Evolutionary conservation across 1,140 invertebrate genomes (phyloP), one percentile per base, ranked within the genome.

Genomic region (Drosophila aff.): DNA sequence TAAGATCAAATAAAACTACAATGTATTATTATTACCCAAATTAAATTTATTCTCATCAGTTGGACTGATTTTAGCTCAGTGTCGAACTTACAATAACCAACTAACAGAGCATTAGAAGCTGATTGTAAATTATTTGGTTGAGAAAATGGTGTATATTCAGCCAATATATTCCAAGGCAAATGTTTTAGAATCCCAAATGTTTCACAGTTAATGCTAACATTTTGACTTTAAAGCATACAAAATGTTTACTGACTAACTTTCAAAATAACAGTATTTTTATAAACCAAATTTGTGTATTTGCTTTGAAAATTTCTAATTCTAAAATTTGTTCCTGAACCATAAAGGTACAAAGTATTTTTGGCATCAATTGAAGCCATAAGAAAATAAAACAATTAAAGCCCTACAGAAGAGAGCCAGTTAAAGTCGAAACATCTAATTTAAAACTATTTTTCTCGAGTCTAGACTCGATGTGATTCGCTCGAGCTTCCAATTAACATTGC

Each of bases 401-500:
- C 21, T 21, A 21, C 23, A 33, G 11, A 55, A 55, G 43, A 26
- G 50, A 43, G 36, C 28, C 62, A 36, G 38, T 53, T 67, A 49
- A 71, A 46, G 50, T 59, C 36, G 8, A 72, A 49, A 72, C 23
- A 44, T 59, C 50, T 46, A 41, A 71, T 71, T 57, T 26, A 49
- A 47, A 49, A 10, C 36, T 52, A 59, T 71, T 71, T 71, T 50
- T 57, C 33, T 69, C 64, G 43, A 69, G 43, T 53, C 43, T 41
- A 71, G 67, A 69, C 47, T 69, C 21, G n/a, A 65, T n/a, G 38
- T 31, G 66, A 67, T 66, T 28, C 66, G 66, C 63, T 67, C 47
- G 62, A 71, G 63, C 15, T 68, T 40, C 67, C 67, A 71, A 68
- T 71, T 71, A 71, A 68, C 67, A 55, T 53, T 68, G 47, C 28